Percentiles rank a stretch among this genome's conserved stretches.
Evolutionary conservation across 2,797 vertebrate genomes (phyloP).

Genomic region (Poeciliopsis presidionis): DNA sequence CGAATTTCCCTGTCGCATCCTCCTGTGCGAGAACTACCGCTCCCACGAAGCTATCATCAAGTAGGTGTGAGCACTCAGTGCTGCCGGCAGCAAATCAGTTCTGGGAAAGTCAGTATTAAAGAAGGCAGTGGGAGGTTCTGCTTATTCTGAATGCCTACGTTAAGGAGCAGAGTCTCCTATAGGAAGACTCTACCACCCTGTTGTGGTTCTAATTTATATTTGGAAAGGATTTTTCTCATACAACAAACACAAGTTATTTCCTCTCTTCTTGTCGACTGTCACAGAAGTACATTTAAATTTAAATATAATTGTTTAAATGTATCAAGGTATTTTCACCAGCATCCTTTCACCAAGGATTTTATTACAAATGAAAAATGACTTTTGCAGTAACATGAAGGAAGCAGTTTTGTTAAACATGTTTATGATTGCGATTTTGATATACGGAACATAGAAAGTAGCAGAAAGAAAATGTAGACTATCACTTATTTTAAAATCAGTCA

Average conservation of each 20-base stretch:
- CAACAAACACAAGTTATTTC: neutral
- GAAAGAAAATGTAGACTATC: neutral
- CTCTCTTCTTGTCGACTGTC: neutral
- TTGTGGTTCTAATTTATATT: neutral
- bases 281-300: neutral
- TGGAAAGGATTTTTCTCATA: neutral
- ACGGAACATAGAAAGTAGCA: neutral
- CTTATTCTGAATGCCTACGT: neutral
- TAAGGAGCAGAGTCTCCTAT: neutral
- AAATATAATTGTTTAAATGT: neutral
- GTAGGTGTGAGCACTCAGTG: conserved; percentile 87
- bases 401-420: neutral
- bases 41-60: conserved; percentile 99
- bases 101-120: conserved; percentile 9
- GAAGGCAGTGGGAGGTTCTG: neutral
- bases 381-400: neutral
- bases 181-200: neutral
- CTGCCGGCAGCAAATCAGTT: conserved; percentile 37
- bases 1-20: conserved; percentile 96
- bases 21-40: conserved; percentile 99
- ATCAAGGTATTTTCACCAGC: neutral
- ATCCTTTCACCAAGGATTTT: neutral
- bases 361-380: neutral
- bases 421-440: neutral
- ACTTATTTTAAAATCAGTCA: neutral